Evolutionary conservation across 35 echinoderm and acorn worm species (phyloP), one percentile per base, ranked within the genome.

Genomic region (Acanthaster planci): DNA sequence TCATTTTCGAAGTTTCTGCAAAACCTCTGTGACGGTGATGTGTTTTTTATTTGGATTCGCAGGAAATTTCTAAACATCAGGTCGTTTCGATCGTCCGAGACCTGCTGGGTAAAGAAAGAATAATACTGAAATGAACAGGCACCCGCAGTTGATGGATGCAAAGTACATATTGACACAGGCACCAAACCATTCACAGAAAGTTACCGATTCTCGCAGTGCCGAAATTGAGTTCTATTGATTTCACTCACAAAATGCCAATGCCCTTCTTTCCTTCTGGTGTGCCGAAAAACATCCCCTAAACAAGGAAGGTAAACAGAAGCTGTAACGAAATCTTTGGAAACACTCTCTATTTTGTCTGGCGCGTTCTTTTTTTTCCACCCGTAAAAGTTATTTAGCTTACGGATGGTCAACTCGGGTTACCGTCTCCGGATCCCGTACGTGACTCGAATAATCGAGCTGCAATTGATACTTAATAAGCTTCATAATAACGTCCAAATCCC

Each of bases 351-450:
- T 47, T 47, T 47, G 4, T 47, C 12, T 47, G 4, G 42, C 12
- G 4, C 12, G 42, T 4, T 47, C 4, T 4, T 47, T 47, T 47
- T 47, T 47, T 47, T 47, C 60, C 15, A 22, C 60, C 60, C 22
- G 57, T 21, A 26, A 34, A 31, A 72, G 26, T 72, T 36, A 72
- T 72, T 72, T 34, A 1, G 7, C 8, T 9, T 72, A 72, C 64
- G 64, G 64, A 72, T 72, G 64, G 64, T 34, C 64, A 72, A 72
- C 64, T 72, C 30, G 26, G 8, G 64, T 72, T 72, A 72, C 64
- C 34, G 64, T 72, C 64, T 1, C 2, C 64, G 26, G 30, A 9
- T 34, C 15, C 18, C 18, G 64, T 72, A 72, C 64, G 64, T 72
- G 64, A 72, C 64, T 36, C 64, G 34, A 21, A 72, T 72, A 72